Conservation (phyloP, 2,888 invertebrate genomes). For the Choristoneura rosaceana region DNA sequence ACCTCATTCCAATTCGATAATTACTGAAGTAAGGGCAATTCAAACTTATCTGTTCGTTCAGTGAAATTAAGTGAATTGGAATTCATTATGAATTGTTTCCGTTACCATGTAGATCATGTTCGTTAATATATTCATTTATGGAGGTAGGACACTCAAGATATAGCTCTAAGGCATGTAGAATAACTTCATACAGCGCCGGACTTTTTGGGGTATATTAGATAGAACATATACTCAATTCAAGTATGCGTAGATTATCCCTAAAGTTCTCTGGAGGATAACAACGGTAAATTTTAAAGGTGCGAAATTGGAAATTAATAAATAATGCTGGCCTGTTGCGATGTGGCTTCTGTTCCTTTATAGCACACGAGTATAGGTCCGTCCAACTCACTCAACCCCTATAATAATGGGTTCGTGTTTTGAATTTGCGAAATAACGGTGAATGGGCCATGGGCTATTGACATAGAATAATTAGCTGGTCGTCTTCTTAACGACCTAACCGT, state of each 20-base stretch:
- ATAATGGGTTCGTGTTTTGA: neutral
- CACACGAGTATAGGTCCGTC: neutral
- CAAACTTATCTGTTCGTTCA: neutral
- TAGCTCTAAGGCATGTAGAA: neutral
- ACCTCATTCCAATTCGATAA: no score
- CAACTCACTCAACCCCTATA: neutral
- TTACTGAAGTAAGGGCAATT: no score
- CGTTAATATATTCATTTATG: neutral
- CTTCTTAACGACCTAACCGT: neutral
- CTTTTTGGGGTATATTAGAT: neutral
- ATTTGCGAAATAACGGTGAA: neutral
- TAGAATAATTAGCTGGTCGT: neutral
- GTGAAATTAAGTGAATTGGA: neutral
- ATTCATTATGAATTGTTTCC: neutral
- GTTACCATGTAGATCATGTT: neutral
- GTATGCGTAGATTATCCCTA: slow-evolving; percentile 6
- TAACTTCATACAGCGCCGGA: neutral
- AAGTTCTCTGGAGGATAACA: slow-evolving; percentile 22
- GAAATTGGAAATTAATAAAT: slow-evolving; percentile 36
- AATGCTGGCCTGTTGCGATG: slow-evolving; percentile 39
- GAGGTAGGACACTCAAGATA: neutral
- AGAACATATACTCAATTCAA: neutral
- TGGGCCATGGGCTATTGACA: neutral
- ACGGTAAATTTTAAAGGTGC: slow-evolving; percentile 15
- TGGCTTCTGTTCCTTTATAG: slow-evolving; percentile 21